phyloP scores from a whole-genome alignment of 2,113 vertebrate species.

The Anoplopoma fimbria region DNA sequence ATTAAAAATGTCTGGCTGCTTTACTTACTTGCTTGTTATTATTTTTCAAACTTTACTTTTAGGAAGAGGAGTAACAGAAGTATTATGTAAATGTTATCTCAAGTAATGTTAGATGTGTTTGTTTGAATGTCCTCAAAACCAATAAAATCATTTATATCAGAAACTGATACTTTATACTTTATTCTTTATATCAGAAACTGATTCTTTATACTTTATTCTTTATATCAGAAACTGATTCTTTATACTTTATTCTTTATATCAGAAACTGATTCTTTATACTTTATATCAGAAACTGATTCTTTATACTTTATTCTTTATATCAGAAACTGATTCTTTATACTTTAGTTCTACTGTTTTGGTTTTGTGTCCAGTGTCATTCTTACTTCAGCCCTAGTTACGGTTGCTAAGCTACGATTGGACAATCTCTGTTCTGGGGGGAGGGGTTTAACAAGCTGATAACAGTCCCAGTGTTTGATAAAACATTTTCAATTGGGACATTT shows the following conservation, averaged over 20 bases:
- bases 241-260: no score
- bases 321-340: no score
- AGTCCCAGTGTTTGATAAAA: background rate
- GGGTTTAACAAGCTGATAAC: slow-evolving; percentile 17
- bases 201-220: no score
- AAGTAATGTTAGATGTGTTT: background rate
- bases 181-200: no score
- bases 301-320: no score
- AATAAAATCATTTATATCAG: no score
- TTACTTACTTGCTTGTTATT: background rate
- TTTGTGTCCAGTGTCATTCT: no score
- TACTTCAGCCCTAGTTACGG: background rate
- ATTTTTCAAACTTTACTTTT: background rate
- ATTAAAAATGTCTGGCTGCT: background rate
- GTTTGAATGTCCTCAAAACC: background rate
- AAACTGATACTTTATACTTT: no score
- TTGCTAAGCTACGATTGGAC: background rate
- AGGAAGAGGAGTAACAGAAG: background rate
- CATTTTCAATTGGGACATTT: background rate
- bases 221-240: no score
- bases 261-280: no score
- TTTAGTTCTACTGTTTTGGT: no score
- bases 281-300: no score
- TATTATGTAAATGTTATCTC: background rate
- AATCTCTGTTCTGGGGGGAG: background rate